Base-by-base conservation (phyloP, 2,113 vertebrate genomes). In the Sylvicapra grimmia region DNA sequence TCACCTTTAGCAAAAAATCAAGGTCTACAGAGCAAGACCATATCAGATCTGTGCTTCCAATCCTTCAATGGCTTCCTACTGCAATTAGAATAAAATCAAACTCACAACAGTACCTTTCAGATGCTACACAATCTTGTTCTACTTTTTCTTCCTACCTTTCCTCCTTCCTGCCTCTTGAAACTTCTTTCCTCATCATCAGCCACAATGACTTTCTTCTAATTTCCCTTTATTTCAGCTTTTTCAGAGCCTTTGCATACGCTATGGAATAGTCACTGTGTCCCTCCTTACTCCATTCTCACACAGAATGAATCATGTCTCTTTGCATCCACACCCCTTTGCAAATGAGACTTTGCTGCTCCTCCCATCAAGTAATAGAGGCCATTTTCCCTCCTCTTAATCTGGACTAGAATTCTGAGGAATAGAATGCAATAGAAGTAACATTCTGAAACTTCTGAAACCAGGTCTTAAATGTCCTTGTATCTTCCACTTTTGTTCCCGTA, bases 401-500 rank as follows among this genome's bases (percentile, higher is more conserved):
- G 33, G 40, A 29, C 16, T 80, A 80, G 29, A 27, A 15, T 79
- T 51, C 21, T 31, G 18, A 85, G 49, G 58, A 56, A 86, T 58
- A 85, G 21, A 90, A n/a, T 72, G 51, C 59, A 86, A 56, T 84
- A 56, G n/a, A 91, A 93, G 11, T 87, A 63, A 86, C 56, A 23
- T 90, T 87, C 61, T 68, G 47, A 49, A 94, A 90, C 92, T 93
- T 83, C 47, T 86, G 63, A 86, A 88, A 51, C 59, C 44, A 82
- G 33, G 13, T 86, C n/a, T 80, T 72, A 85, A n/a, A 58, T 23
- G 15, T 44, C 6, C 29, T 96, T n/a, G 49, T 82, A 83, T 6
- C 29, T 88, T 92, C 44, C 33, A 59, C 15, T 87, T 97, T 95
- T 54, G 19, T 83, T 93, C 83, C 94, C 56, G 84, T 63, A 94